Conservation (phyloP, 1,140 invertebrate genomes). For the Heliconius melpomene region DNA sequence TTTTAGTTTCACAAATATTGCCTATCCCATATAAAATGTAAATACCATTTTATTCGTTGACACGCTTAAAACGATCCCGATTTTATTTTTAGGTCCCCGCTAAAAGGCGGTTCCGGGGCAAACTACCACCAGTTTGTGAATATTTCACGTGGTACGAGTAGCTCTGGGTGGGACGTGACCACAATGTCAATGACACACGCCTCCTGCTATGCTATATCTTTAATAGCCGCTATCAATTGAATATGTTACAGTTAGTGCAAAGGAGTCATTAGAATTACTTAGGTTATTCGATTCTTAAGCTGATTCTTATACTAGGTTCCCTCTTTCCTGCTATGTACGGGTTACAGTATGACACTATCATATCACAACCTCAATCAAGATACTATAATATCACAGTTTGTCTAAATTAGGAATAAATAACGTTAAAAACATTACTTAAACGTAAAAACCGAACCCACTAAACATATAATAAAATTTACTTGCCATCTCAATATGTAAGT, state of each 20-base stretch:
- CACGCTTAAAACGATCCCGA: conserved; percentile 31
- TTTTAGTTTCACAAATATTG: too few species aligned
- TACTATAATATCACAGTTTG: too few species aligned
- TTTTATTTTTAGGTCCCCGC: conserved; percentile 62
- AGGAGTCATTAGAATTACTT: not conserved
- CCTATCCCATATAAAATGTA: not conserved
- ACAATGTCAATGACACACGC: conserved; percentile 38
- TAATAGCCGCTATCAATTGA: conserved; percentile 61
- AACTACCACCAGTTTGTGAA: conserved; percentile 49
- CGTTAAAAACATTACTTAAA: too few species aligned
- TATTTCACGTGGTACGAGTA: conserved; percentile 44
- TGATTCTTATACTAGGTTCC: too few species aligned
- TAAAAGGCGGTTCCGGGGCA: conserved; percentile 55
- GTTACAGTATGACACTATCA: too few species aligned
- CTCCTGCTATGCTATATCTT: conserved; percentile 61
- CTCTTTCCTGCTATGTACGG: too few species aligned
- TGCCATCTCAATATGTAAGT: not conserved
- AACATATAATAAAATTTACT: not conserved
- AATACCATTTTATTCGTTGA: conserved; percentile 31
- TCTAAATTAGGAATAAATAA: too few species aligned
- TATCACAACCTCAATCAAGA: too few species aligned
- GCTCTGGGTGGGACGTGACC: conserved; percentile 45
- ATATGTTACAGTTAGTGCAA: conserved; percentile 41
- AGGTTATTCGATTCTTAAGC: not conserved
- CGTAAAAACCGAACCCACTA: too few species aligned